These are phyloP conservation scores for Phoeniculus purpureus DNA, from an alignment of 2,797 vertebrate species.

Conservation along the genomic window DNA sequence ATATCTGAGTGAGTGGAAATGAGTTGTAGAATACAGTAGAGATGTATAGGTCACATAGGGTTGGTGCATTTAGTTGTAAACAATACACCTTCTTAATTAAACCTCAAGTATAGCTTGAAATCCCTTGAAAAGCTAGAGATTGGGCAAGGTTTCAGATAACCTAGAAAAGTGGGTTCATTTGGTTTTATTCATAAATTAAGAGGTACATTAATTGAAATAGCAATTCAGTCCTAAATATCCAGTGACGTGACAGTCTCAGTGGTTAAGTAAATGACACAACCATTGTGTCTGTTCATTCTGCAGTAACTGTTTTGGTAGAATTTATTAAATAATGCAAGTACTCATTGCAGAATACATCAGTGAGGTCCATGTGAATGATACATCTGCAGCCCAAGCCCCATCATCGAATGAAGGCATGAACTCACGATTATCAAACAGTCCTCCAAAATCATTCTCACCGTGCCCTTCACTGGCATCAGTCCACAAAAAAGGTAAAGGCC, in stretches of 20 bases:
- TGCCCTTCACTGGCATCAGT: slow-evolving; percentile 85
- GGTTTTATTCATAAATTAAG: not conserved
- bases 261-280: not conserved
- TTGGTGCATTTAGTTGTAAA: not conserved
- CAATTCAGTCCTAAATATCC: not conserved
- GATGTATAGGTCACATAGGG: not conserved
- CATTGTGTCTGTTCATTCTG: not conserved
- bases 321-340: slow-evolving; percentile 18
- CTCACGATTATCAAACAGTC: slow-evolving; percentile 88
- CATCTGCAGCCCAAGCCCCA: slow-evolving; percentile 82
- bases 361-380: slow-evolving; percentile 88
- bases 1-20: not conserved
- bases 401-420: slow-evolving; percentile 80
- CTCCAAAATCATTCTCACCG: slow-evolving; percentile 85
- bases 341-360: slow-evolving; percentile 84
- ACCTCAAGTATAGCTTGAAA: not conserved
- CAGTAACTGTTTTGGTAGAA: not conserved
- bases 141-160: not conserved
- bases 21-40: not conserved
- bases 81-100: not conserved
- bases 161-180: accelerated
- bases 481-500: slow-evolving; percentile 91
- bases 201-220: not conserved
- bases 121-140: not conserved
- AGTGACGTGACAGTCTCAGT: not conserved